Conservation (phyloP, 2,113 vertebrate species). For the Aptenodytes patagonicus region DNA sequence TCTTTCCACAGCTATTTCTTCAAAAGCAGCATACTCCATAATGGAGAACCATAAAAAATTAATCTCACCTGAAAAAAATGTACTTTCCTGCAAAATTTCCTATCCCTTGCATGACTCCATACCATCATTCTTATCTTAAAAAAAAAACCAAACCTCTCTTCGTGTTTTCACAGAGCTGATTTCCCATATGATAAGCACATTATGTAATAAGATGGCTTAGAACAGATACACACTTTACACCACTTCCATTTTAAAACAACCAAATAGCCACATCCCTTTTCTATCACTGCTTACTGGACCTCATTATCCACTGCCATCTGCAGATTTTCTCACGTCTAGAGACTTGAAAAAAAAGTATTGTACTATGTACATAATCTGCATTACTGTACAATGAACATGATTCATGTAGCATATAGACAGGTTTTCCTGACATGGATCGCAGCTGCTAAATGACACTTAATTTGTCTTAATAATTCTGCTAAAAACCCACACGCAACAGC, state of each 20-base stretch:
- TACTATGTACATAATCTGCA: not conserved
- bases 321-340: not conserved
- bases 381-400: not conserved
- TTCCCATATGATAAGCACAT: not conserved
- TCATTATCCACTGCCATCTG: not conserved
- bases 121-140: not conserved
- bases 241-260: not conserved
- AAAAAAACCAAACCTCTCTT: not conserved
- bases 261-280: not conserved
- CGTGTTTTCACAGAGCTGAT: not conserved
- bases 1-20: not conserved
- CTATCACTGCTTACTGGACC: not conserved
- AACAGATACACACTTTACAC: not conserved
- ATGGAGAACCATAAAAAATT: constrained; percentile 6
- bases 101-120: not conserved
- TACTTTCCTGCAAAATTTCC: not conserved
- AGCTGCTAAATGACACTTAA: not conserved
- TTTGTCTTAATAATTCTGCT: not conserved
- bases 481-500: not conserved
- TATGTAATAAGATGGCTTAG: not conserved
- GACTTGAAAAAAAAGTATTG: not conserved
- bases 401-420: not conserved
- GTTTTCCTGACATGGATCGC: not conserved
- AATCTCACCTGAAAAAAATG: not conserved
- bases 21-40: not conserved